Evolutionary conservation across 2,797 vertebrate genomes (phyloP).

Genomic region (Hemibagrus guttatus): DNA sequence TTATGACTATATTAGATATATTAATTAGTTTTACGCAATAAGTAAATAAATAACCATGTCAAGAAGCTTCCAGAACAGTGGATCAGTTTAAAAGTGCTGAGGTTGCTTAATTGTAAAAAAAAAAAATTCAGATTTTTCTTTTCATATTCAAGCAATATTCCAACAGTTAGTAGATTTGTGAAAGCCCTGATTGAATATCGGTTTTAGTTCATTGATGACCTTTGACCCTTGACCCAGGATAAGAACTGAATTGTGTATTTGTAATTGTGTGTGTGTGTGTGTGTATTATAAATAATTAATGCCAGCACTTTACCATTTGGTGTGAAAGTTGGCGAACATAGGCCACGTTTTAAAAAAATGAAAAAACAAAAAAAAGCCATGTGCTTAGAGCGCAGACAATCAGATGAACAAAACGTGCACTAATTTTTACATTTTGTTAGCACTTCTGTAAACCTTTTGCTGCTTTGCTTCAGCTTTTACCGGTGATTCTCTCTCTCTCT

Average conservation of each 20-base stretch:
- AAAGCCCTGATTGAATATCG: neutral
- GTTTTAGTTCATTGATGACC: neutral
- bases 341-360: conserved; percentile 3
- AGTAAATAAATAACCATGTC: neutral
- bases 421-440: conserved; percentile 65
- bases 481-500: conserved; percentile 31
- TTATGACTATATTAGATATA: neutral
- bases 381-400: conserved; percentile 82
- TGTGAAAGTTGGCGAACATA: conserved; percentile 45
- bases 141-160: neutral
- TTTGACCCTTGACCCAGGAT: conserved; percentile 4
- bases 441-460: conserved; percentile 65
- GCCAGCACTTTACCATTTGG: conserved; percentile 71
- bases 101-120: neutral
- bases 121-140: neutral
- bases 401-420: conserved; percentile 73
- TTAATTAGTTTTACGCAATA: neutral
- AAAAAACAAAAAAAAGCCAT: conserved; percentile 72
- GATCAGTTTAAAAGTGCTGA: neutral
- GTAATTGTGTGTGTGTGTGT: neutral
- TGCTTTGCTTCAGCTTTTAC: conserved; percentile 63
- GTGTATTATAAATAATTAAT: conserved; percentile 54
- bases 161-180: neutral
- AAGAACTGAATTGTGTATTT: neutral
- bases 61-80: neutral